Percentiles rank a stretch among this genome's conserved stretches.
Conservation (phyloP, 2,888 invertebrate genomes). For the Megaustenia siamemsis region DNA sequence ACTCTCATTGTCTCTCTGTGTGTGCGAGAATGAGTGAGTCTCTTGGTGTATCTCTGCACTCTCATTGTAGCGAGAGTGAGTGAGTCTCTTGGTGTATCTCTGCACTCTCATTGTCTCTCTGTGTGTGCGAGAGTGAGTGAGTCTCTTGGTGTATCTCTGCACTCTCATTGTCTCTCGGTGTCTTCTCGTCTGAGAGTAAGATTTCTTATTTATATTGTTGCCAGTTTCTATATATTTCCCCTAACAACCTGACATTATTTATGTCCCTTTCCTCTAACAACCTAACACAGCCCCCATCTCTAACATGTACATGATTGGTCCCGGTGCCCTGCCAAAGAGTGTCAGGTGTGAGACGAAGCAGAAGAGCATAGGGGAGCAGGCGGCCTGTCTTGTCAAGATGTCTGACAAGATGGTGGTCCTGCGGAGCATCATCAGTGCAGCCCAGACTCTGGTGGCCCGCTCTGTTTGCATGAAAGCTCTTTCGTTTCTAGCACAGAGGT, state of each 20-base stretch:
- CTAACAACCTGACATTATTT: background rate
- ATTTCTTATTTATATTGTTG: too few species aligned
- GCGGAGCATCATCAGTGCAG: slow-evolving; percentile 82
- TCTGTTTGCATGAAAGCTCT: slow-evolving; percentile 83
- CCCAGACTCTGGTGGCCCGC: slow-evolving; percentile 83
- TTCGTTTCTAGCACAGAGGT: slow-evolving; percentile 81
- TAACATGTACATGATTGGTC: slow-evolving; percentile 46
- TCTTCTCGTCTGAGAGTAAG: too few species aligned
- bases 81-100: too few species aligned
- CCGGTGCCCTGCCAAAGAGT: slow-evolving; percentile 61
- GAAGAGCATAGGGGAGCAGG: slow-evolving; percentile 82
- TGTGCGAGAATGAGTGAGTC: too few species aligned
- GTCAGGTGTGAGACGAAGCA: slow-evolving; percentile 59
- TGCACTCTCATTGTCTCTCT: too few species aligned
- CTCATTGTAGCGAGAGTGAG: too few species aligned
- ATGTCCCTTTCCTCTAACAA: too few species aligned
- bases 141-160: too few species aligned
- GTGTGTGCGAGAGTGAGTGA: too few species aligned
- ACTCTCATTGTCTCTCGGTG: too few species aligned
- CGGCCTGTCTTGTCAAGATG: slow-evolving; percentile 80
- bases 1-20: too few species aligned
- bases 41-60: too few species aligned
- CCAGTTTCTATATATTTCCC: background rate
- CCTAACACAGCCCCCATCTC: slow-evolving; percentile 43
- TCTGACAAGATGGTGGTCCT: slow-evolving; percentile 82